Evolutionary conservation across 2,797 vertebrate genomes (phyloP), one percentile per base, ranked within the genome.

Genomic region (Galago senegalensis): DNA sequence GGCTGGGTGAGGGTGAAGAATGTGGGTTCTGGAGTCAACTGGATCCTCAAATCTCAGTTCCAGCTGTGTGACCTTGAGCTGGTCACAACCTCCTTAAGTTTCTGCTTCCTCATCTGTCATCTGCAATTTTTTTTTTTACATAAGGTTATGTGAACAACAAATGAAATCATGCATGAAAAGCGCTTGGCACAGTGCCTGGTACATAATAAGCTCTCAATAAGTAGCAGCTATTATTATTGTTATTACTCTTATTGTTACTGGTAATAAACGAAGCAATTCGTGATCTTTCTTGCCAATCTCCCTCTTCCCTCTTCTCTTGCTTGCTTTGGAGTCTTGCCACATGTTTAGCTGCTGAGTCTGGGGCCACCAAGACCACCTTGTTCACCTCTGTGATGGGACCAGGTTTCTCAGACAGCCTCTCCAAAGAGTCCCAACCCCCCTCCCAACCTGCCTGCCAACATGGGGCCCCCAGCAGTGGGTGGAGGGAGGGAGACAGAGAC

Each of bases 31-130:
- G 53, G 49, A 94, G 29, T 93, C 82, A 67, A 17, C 4, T 81
- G 21, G 8, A 83, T 86, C n/a, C 23, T 97, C 37, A 69, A 77
- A 82, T 76, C 16, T 25, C 65, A 82, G n/a, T 73, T 96, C 61
- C 23, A 34, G n/a, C 53, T 89, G 7, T 96, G 37, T 89, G 79
- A 87, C 37, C 43, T 84, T 87, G 25, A 25, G 61, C 21, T 93
- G 21, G 69, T 91, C 49, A 95, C 46, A 90, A 79, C 56, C 34
- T 83, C 56, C 43, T 21, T 73, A 61, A 87, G 60, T 63, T 93
- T 96, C 89, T 94, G 46, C 77, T 96, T 96, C 46, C 46, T 96
- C 77, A 79, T 96, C 63, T 93, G 49, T 84, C 72, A 85, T 75
- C 67, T 92, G 1, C 69, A 85, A 40, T 87, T 31, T 70, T 72